Base-by-base conservation (phyloP, 2,797 vertebrate species). In the Syngnathus rostellatus region DNA sequence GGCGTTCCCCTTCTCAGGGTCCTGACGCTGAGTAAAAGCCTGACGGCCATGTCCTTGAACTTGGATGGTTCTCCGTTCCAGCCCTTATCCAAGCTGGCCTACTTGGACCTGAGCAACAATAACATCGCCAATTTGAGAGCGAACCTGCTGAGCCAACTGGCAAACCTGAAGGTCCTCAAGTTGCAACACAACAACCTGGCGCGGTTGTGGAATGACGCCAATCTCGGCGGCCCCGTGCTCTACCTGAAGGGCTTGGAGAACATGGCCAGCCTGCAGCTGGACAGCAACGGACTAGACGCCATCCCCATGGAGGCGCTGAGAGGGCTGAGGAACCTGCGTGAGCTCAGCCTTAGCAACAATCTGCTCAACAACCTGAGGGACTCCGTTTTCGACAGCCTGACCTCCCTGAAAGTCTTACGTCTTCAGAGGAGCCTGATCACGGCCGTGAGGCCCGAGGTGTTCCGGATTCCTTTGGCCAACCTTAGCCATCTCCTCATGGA, bases 141-240 rank as follows among this genome's bases (percentile, higher is more conserved):
- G 0, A 89, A 81, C 25, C 31, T 93, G 51, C 81, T 98, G 23
- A 81, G 89, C 38, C 93, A 91, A 45, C 91, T 98, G 14, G 70
- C 76, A 46, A 86, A 89, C 64, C 90, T 99, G 39, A 84, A 85
- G 73, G 89, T 95, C 61, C 85, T 99, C 64, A 92, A 92, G 79
- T 77, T 99, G 69, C 92, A 97, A 72, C 97, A 99, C 83, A 99
- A 99, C 76, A 98, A 99, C 79, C 88, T 99, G 69, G 96, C 93
- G 5, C 86, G 94, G 5, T 73, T 97, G 72, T 99, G 97, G 97
- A 98, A 98, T 76, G 87, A 69, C 0, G 91, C 85, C 57, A 96
- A 95, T 78, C 92, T 91, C 0, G 94, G 88, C 0, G 96, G 96
- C 5, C 94, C 94, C 0, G 89, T 97, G 64, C 70, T 93, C 63